Percentiles rank a stretch among this genome's conserved stretches.
These are phyloP conservation scores for Cinclus mexicanus DNA, from an alignment of 2,113 vertebrate genomes.

Conservation along the genomic window DNA sequence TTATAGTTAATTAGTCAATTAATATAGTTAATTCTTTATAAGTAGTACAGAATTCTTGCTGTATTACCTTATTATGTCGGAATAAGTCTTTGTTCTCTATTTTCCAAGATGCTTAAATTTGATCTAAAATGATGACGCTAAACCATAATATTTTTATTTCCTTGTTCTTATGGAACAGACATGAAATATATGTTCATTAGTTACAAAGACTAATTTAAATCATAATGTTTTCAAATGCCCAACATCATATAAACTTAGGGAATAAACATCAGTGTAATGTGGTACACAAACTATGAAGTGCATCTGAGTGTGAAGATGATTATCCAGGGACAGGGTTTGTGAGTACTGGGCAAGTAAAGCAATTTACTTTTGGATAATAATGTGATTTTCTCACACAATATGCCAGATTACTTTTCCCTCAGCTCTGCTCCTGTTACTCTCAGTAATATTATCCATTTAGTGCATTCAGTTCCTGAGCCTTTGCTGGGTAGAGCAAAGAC, in stretches of 20 bases:
- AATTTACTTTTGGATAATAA: constrained; percentile 61
- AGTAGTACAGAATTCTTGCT: background rate
- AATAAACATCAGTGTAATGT: constrained; percentile 60
- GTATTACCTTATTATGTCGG: background rate
- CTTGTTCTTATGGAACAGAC: constrained; percentile 7
- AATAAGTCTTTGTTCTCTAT: background rate
- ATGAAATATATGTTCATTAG: constrained; percentile 68
- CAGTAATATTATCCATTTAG: background rate
- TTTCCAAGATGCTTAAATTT: background rate
- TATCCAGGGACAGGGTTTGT: constrained; percentile 57
- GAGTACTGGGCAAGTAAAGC: constrained; percentile 59
- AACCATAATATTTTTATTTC: background rate
- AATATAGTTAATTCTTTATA: background rate
- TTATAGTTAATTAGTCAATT: background rate
- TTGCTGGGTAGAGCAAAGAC: background rate
- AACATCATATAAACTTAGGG: constrained; percentile 68
- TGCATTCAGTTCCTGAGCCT: background rate
- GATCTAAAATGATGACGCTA: background rate
- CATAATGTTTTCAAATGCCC: constrained; percentile 68
- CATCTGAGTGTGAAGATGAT: constrained; percentile 70
- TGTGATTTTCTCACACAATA: constrained; percentile 61
- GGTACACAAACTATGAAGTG: constrained; percentile 73
- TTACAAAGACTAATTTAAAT: constrained; percentile 73
- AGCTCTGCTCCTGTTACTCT: constrained; percentile 13
- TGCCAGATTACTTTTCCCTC: constrained; percentile 58